Evolutionary conservation across 64 coral and sea anemone species (phyloP).

Genomic region (Montipora sp.): DNA sequence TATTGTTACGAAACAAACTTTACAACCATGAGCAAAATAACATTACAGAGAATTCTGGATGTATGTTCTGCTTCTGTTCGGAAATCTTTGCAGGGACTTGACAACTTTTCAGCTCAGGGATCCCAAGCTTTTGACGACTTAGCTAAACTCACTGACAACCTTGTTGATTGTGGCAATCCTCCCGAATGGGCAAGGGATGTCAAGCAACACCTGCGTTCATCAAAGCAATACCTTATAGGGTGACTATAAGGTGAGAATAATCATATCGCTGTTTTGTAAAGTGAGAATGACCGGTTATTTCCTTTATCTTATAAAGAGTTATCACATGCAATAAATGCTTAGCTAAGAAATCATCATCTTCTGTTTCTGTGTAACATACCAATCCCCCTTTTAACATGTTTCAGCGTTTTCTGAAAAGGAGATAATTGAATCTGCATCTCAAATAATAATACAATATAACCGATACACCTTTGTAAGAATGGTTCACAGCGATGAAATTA

Average conservation of each 20-base stretch:
- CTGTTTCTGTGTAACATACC: background rate
- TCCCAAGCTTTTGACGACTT: background rate
- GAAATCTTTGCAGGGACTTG: background rate
- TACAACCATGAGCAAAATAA: background rate
- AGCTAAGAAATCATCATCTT: background rate
- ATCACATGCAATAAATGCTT: background rate
- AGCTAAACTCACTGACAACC: background rate
- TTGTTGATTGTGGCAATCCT: background rate
- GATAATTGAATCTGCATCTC: background rate
- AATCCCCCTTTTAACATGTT: background rate
- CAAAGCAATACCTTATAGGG: constrained; percentile 64
- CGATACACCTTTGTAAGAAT: too few species aligned
- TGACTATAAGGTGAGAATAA: constrained; percentile 62
- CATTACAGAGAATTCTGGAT: background rate
- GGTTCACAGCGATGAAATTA: too few species aligned
- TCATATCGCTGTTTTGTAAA: background rate
- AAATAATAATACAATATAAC: too few species aligned
- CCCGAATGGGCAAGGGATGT: background rate
- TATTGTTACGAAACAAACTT: constrained; percentile 36
- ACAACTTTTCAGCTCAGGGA: constrained; percentile 20
- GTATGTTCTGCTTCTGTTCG: background rate
- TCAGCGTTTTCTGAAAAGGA: background rate
- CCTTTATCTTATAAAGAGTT: background rate
- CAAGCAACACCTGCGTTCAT: background rate
- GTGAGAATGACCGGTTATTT: background rate